These are phyloP conservation scores for Chloroceryle inda DNA, from an alignment of 2,797 vertebrate species.

Conservation along the genomic window DNA sequence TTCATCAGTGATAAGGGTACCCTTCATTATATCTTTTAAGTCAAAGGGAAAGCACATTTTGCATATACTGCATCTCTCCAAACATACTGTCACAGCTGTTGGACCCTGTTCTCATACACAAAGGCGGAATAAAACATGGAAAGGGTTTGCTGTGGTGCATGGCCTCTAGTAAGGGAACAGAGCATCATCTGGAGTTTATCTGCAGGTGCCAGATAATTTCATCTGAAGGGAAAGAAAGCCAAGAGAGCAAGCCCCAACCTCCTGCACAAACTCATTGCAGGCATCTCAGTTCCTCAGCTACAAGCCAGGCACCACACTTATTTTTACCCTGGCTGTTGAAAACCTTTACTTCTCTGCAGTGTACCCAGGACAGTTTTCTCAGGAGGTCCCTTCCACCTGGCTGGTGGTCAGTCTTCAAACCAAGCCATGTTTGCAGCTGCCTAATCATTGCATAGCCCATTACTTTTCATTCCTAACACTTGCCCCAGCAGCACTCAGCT, in stretches of 20 bases:
- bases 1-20: background rate
- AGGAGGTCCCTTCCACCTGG: background rate
- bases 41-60: background rate
- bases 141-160: background rate
- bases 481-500: background rate
- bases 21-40: background rate
- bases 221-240: background rate
- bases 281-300: background rate
- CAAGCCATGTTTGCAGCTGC: background rate
- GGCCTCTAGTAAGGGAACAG: background rate
- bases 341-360: rapidly evolving
- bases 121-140: background rate
- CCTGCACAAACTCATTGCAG: rapidly evolving
- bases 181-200: background rate
- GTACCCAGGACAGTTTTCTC: background rate
- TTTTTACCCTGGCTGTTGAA: background rate
- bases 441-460: background rate
- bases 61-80: background rate
- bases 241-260: background rate
- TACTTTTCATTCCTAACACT: background rate
- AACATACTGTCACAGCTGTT: background rate
- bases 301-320: background rate
- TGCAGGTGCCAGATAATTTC: background rate
- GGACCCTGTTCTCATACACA: background rate
- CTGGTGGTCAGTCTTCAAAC: background rate